phyloP scores from a whole-genome alignment of 1,140 invertebrate species.

The Pantala flavescens region DNA sequence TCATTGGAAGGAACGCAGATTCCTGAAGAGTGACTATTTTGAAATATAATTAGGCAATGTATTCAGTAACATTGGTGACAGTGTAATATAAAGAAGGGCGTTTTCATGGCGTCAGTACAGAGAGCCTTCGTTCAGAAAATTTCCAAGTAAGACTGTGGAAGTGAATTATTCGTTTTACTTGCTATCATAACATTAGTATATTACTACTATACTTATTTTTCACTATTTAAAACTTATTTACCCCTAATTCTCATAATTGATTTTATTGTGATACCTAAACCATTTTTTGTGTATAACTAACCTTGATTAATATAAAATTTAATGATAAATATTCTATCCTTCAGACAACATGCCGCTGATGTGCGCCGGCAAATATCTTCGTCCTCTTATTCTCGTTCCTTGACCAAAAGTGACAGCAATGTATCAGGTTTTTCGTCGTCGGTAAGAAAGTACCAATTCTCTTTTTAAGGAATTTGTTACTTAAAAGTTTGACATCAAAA shows the following conservation, averaged over 20 bases:
- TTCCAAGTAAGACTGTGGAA: slow-evolving; percentile 41
- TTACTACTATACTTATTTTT: no score
- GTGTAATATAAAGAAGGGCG: not conserved
- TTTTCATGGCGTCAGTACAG: slow-evolving; percentile 13
- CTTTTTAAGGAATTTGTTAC: slow-evolving; percentile 12
- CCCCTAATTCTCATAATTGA: no score
- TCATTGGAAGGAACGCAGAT: no score
- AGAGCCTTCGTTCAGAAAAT: slow-evolving; percentile 20
- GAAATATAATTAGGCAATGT: no score
- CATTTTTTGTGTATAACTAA: not conserved
- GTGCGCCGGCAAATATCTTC: slow-evolving; percentile 60
- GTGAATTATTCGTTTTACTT: not conserved
- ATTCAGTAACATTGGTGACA: no score
- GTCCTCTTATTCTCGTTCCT: slow-evolving; percentile 36
- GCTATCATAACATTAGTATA: no score
- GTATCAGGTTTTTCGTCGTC: slow-evolving; percentile 47
- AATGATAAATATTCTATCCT: slow-evolving; percentile 25
- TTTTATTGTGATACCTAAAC: no score
- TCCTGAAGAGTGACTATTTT: no score
- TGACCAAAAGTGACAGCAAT: slow-evolving; percentile 41
- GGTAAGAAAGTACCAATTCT: slow-evolving; percentile 32
- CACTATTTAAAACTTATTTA: no score
- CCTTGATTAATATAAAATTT: not conserved
- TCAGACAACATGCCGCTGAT: slow-evolving; percentile 63
- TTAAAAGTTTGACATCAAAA: no score